Evolutionary conservation across 2,888 invertebrate genomes (phyloP).

Genomic region (Cosmopolites sordidus): DNA sequence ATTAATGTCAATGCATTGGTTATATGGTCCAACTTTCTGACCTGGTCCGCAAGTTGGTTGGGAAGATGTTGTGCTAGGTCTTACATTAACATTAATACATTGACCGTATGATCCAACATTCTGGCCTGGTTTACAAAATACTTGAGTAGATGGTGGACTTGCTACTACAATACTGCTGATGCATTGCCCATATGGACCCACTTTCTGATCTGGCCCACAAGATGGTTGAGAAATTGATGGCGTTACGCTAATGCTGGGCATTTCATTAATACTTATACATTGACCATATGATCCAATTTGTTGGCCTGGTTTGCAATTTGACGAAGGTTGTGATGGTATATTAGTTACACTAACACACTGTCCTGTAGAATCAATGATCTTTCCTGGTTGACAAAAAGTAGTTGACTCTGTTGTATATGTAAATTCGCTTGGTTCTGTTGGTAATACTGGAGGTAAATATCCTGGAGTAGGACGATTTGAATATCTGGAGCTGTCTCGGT

Average conservation of each 20-base stretch:
- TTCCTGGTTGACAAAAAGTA: not conserved
- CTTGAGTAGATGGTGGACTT: not conserved
- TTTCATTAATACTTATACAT: not conserved
- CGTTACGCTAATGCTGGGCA: not conserved
- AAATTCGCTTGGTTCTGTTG: not conserved
- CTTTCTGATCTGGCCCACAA: not conserved
- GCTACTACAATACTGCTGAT: not conserved
- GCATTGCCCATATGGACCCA: not conserved
- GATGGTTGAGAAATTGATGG: not conserved
- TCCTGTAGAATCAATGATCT: not conserved
- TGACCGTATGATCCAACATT: not conserved
- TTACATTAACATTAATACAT: not conserved
- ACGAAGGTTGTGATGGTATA: not conserved
- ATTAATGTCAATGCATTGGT: not conserved
- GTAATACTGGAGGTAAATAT: not conserved
- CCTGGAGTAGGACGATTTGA: not conserved
- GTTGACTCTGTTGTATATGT: not conserved
- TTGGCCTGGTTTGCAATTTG: not conserved
- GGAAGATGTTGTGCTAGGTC: not conserved
- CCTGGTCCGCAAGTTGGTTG: not conserved
- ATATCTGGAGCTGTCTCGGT: not conserved
- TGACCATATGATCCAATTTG: not conserved
- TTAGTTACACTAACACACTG: not conserved
- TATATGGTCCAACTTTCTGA: not conserved
- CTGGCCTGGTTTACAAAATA: not conserved